phyloP scores from a whole-genome alignment of 2,113 vertebrate species.

The Polypterus senegalus region DNA sequence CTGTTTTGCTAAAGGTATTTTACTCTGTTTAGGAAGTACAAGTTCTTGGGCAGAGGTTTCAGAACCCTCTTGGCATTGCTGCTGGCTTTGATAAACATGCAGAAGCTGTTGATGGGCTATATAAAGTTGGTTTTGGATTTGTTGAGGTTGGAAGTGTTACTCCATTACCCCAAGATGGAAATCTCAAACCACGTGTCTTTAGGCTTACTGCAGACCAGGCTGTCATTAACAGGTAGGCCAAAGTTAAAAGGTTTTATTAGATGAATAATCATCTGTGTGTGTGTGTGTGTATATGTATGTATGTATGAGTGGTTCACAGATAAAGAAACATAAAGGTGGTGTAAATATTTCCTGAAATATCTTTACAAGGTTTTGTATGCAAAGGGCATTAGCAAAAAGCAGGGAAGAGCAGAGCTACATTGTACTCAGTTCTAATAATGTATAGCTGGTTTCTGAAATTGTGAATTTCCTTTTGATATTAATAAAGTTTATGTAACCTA shows the following conservation, averaged over 20 bases:
- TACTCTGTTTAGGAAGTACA: slow-evolving; percentile 56
- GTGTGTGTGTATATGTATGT: too few relatives aligned
- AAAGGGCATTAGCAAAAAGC: too few relatives aligned
- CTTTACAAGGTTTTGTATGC: too few relatives aligned
- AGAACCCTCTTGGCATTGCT: slow-evolving; percentile 81
- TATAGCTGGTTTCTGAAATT: too few relatives aligned
- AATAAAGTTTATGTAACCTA: too few relatives aligned
- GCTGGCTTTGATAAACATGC: slow-evolving; percentile 91
- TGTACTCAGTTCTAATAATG: too few relatives aligned
- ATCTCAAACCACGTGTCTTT: slow-evolving; percentile 80
- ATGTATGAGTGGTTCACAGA: too few relatives aligned
- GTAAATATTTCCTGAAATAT: too few relatives aligned
- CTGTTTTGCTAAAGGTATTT: neutral
- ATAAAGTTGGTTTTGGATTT: slow-evolving; percentile 82
- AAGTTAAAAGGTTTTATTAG: neutral
- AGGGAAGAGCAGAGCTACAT: too few relatives aligned
- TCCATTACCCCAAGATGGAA: slow-evolving; percentile 80
- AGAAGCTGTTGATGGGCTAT: slow-evolving; percentile 82
- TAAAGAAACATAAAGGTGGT: too few relatives aligned
- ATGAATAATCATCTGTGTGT: neutral
- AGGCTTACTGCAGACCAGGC: slow-evolving; percentile 67
- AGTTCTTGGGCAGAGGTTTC: slow-evolving; percentile 66
- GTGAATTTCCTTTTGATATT: too few relatives aligned
- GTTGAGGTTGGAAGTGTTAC: slow-evolving; percentile 91
- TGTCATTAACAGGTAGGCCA: slow-evolving; percentile 75